phyloP scores from a whole-genome alignment of 1,140 invertebrate genomes.

The Thrips palmi region DNA sequence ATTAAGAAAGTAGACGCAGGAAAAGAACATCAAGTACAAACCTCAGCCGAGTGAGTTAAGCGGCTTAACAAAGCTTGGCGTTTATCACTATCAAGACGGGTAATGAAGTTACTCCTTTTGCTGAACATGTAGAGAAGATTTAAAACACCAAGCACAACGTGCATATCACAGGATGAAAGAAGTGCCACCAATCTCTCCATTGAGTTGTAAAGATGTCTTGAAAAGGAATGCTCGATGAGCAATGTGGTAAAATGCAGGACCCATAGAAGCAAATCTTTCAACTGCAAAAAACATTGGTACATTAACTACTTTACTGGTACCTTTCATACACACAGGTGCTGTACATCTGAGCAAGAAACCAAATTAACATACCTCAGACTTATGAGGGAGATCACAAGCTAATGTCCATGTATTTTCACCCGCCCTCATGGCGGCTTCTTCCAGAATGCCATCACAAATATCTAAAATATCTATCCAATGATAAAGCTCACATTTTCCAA shows the following conservation, averaged over 20 bases:
- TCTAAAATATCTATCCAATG: slow-evolving; percentile 82
- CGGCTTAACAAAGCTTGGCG: slow-evolving; percentile 53
- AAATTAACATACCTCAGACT: slow-evolving; percentile 32
- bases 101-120: slow-evolving; percentile 80
- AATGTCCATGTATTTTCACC: slow-evolving; percentile 55
- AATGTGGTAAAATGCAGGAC: slow-evolving; percentile 71
- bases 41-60: slow-evolving; percentile 66
- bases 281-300: slow-evolving; percentile 28
- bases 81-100: slow-evolving; percentile 54
- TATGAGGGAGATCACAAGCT: slow-evolving; percentile 51
- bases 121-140: slow-evolving; percentile 85
- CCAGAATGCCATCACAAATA: slow-evolving; percentile 64
- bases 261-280: slow-evolving; percentile 55
- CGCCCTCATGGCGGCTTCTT: slow-evolving; percentile 45
- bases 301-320: slow-evolving; percentile 4
- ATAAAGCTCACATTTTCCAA: slow-evolving; percentile 78
- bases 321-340: neutral
- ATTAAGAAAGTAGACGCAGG: too few species aligned
- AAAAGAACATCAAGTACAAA: slow-evolving; percentile 23
- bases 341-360: neutral
- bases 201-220: slow-evolving; percentile 75
- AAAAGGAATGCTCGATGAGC: slow-evolving; percentile 81
- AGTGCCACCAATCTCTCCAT: slow-evolving; percentile 77
- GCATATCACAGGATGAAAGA: slow-evolving; percentile 68
- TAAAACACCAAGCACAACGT: slow-evolving; percentile 68